Percentiles rank a stretch among this genome's conserved stretches.
These are phyloP conservation scores for Forbesichthys papilliferus DNA, from an alignment of 2,113 vertebrate species.

Conservation along the genomic window DNA sequence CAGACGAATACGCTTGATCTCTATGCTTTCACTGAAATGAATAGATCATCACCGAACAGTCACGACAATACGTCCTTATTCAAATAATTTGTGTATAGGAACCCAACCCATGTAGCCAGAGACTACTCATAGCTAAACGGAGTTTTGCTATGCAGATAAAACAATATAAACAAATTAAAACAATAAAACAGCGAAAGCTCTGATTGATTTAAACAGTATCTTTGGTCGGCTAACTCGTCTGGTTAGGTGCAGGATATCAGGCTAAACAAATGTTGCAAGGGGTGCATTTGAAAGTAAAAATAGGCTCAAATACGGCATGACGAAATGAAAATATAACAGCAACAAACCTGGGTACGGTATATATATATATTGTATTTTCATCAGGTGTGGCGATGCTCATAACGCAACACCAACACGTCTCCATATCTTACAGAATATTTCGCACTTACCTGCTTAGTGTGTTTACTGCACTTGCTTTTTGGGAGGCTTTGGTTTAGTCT, in stretches of 20 bases:
- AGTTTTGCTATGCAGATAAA: too few species aligned
- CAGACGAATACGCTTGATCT: conserved; percentile 34
- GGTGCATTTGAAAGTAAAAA: not conserved
- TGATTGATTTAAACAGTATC: too few species aligned
- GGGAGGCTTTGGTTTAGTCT: not conserved
- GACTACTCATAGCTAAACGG: conserved; percentile 2
- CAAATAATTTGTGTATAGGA: not conserved
- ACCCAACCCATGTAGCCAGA: not conserved
- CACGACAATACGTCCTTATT: conserved; percentile 41
- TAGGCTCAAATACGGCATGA: not conserved
- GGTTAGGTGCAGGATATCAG: too few species aligned
- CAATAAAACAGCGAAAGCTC: too few species aligned
- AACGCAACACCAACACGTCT: too few species aligned
- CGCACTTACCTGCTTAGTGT: conserved; percentile 46
- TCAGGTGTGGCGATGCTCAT: not conserved
- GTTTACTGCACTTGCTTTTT: not conserved
- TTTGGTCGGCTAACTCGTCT: too few species aligned
- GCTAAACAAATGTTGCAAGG: too few species aligned
- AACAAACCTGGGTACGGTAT: not conserved
- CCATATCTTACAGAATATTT: not conserved
- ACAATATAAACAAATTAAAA: too few species aligned
- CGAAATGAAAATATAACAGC: too few species aligned
- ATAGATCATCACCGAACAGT: conserved; percentile 34
- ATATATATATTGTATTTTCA: not conserved
- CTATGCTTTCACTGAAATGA: conserved; percentile 24